Evolutionary conservation across 37 sponge, comb jelly and placozoan species (phyloP), one percentile per base, ranked within the genome.

Genomic region (Agelas oroides): DNA sequence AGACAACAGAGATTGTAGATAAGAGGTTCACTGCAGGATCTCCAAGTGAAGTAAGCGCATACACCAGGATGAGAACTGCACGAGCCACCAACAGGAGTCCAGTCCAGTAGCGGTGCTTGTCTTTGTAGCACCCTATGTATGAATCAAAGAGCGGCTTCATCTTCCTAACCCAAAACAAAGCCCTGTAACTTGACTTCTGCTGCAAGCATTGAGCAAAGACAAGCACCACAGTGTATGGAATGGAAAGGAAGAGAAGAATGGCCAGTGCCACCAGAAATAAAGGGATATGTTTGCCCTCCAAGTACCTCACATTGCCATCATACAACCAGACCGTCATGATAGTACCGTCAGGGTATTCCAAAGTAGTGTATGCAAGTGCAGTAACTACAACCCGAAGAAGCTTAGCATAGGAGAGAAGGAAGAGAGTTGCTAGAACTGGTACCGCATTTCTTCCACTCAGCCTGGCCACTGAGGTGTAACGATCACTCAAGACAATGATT

Each of bases 371-470:
- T 2, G 70, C 27, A 0, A 55, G 57, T 59, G 36, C 36, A 15
- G 59, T 58, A 19, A 77, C 59, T 31, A 56, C 35, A 30, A 53
- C 38, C 15, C 80, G 54, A 69, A 69, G 37, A 69, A 69, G 16
- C 32, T 31, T 69, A 5, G 70, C 37, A 15, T 69, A 69, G 5
- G 70, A 35, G 37, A 69, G 70, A 11, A 69, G 37, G 8, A 69
- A 38, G 19, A 69, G 37, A 23, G 70, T 69, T 69, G 70, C 70
- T 35, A 69, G 23, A 31, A 69, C 70, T 23, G 70, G 70, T 12
- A 69, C 70, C 31, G 70, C 70, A 33, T 69, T 69, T 33, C 70
- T 33, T 25, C 37, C 37, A 31, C 70, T 69, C 35, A 35, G 11
- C 70, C 32, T 38, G 5, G 70, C 70, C 31, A 31, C 35, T 12